phyloP scores from a whole-genome alignment of 2,797 vertebrate species.

The Calcarius lapponicus region DNA sequence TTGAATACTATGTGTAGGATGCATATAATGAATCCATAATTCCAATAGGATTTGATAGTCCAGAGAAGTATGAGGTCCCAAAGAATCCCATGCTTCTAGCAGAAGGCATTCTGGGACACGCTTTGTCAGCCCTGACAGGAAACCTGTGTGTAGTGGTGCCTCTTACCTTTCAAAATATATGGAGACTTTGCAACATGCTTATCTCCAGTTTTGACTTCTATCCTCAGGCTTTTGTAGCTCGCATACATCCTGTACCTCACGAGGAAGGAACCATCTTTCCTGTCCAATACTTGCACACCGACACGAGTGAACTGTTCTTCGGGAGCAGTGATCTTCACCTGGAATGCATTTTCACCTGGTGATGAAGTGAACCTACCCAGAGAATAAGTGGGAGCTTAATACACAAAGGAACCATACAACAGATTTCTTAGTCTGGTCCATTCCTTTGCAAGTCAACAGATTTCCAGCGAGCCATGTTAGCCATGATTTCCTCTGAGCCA shows the following conservation, averaged over 20 bases:
- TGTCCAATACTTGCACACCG: slow-evolving; percentile 93
- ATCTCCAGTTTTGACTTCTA: slow-evolving; percentile 82
- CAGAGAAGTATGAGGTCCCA: not conserved
- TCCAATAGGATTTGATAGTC: not conserved
- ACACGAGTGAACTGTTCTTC: slow-evolving; percentile 90
- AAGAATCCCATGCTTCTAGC: not conserved
- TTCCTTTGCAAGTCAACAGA: not conserved
- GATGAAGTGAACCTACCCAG: slow-evolving; percentile 85
- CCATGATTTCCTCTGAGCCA: not conserved
- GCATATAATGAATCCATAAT: not conserved
- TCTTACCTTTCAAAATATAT: slow-evolving; percentile 88
- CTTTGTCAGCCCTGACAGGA: not conserved
- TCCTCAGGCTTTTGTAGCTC: slow-evolving; percentile 86
- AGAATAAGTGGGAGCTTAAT: not conserved
- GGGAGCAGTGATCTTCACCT: slow-evolving; percentile 87
- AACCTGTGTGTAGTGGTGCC: not conserved
- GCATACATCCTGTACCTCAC: slow-evolving; percentile 96
- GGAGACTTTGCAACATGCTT: slow-evolving; percentile 88
- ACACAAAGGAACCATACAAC: not conserved
- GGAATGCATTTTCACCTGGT: slow-evolving; percentile 89
- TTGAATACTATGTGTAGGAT: accelerated
- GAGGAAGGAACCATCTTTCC: slow-evolving; percentile 93
- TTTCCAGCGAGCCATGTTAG: not conserved
- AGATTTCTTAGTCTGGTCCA: not conserved
- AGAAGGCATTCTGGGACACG: not conserved